phyloP scores from a whole-genome alignment of 2,797 vertebrate species.

The Antennarius maculatus region DNA sequence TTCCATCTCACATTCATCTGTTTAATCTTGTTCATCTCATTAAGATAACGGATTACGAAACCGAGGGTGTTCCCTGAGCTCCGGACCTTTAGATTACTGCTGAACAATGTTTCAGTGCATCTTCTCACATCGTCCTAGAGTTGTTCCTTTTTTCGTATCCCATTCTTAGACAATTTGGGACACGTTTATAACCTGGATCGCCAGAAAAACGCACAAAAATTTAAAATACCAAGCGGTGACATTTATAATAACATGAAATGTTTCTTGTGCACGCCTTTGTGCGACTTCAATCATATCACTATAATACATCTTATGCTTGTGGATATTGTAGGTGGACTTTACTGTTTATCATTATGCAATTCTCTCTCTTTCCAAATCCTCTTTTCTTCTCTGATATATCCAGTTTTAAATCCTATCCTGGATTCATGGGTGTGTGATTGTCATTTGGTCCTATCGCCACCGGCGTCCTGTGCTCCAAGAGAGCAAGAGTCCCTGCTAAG shows the following conservation, averaged over 20 bases:
- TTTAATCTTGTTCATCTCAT: slow-evolving; percentile 57
- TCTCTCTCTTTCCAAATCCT: slow-evolving; percentile 32
- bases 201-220: neutral
- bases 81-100: slow-evolving; percentile 27
- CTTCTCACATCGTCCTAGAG: slow-evolving; percentile 9
- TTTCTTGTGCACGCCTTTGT: neutral
- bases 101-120: slow-evolving; percentile 8
- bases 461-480: slow-evolving; percentile 54
- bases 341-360: slow-evolving; percentile 12
- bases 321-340: slow-evolving; percentile 1
- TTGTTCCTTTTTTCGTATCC: slow-evolving; percentile 6
- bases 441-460: slow-evolving; percentile 38
- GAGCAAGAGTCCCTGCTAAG: slow-evolving; percentile 71
- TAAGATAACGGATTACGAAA: slow-evolving; percentile 49
- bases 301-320: neutral
- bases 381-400: slow-evolving; percentile 33
- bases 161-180: slow-evolving; percentile 1
- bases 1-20: slow-evolving; percentile 46
- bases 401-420: slow-evolving; percentile 41
- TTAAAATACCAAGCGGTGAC: neutral
- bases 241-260: neutral
- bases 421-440: slow-evolving; percentile 45
- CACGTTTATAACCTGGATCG: neutral
- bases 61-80: slow-evolving; percentile 33
- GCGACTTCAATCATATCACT: too few relatives aligned